Evolutionary conservation across 2,113 vertebrate genomes (phyloP).

Genomic region (Sebastes fasciatus): DNA sequence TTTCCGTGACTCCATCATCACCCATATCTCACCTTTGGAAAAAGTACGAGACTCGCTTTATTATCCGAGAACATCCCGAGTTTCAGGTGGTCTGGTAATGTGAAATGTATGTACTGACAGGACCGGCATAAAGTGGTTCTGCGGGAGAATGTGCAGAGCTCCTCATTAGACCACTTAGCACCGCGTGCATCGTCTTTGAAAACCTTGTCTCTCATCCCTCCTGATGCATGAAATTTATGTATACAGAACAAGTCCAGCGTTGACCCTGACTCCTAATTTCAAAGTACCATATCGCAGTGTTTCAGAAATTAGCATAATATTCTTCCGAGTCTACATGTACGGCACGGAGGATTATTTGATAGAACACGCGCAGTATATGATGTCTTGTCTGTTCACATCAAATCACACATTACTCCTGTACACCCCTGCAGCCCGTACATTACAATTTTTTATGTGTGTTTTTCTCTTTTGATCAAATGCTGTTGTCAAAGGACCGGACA

Average conservation of each 20-base stretch:
- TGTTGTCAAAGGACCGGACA: slow-evolving; percentile 68
- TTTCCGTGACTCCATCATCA: slow-evolving; percentile 30
- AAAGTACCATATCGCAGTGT: slow-evolving; percentile 32
- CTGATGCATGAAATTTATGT: slow-evolving; percentile 45
- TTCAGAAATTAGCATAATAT: slow-evolving; percentile 61
- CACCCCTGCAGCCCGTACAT: slow-evolving; percentile 45
- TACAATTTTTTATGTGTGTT: slow-evolving; percentile 61
- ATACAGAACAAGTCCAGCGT: slow-evolving; percentile 42
- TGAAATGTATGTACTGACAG: slow-evolving; percentile 19
- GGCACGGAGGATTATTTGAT: slow-evolving; percentile 46
- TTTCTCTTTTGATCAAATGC: slow-evolving; percentile 74
- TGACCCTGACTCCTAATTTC: slow-evolving; percentile 61
- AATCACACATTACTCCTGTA: slow-evolving; percentile 62
- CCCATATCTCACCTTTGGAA: slow-evolving; percentile 36
- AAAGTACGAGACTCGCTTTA: slow-evolving; percentile 19
- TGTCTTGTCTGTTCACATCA: slow-evolving; percentile 71
- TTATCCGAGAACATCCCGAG: slow-evolving; percentile 23
- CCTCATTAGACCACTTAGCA: slow-evolving; percentile 61
- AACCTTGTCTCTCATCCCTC: slow-evolving; percentile 35
- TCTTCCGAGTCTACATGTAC: slow-evolving; percentile 20
- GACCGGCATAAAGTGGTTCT: slow-evolving; percentile 25
- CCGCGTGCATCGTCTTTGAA: slow-evolving; percentile 20
- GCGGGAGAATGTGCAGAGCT: slow-evolving; percentile 32
- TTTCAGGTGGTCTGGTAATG: slow-evolving; percentile 25
- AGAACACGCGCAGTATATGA: slow-evolving; percentile 50